phyloP scores from a whole-genome alignment of 2,888 invertebrate species.

The Notodonta ziczac region DNA sequence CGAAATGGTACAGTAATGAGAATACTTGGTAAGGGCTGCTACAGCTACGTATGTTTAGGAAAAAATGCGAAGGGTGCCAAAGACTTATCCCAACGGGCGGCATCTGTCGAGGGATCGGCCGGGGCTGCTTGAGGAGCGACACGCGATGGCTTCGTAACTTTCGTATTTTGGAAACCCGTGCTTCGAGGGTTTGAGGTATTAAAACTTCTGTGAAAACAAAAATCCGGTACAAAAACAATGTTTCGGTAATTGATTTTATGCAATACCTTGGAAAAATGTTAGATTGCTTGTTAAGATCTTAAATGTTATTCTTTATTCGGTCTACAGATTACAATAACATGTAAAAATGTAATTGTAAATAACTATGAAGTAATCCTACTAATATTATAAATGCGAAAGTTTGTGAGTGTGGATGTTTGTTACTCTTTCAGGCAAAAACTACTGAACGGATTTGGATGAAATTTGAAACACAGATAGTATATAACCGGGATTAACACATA shows the following conservation, averaged over 20 bases:
- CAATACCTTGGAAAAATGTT: background rate
- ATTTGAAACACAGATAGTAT: too few species aligned
- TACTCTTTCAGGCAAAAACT: too few species aligned
- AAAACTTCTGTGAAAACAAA: background rate
- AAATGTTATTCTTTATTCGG: too few species aligned
- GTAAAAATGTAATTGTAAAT: too few species aligned
- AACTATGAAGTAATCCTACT: too few species aligned
- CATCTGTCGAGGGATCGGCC: constrained; percentile 31
- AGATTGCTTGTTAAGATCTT: background rate
- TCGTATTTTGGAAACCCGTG: background rate
- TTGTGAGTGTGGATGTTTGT: too few species aligned
- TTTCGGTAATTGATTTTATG: constrained; percentile 1
- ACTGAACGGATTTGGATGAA: too few species aligned
- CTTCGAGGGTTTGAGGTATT: background rate
- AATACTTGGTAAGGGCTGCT: constrained; percentile 50
- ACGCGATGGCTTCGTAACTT: constrained; percentile 10
- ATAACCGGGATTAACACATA: too few species aligned
- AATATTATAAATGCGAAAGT: too few species aligned
- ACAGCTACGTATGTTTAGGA: constrained; percentile 40
- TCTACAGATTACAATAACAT: too few species aligned
- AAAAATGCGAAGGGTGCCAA: constrained; percentile 64
- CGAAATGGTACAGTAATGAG: constrained; percentile 68
- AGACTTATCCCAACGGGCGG: constrained; percentile 44
- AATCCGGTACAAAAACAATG: background rate
- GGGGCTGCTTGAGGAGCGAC: constrained; percentile 19